Evolutionary conservation across 2,113 vertebrate species (phyloP).

Genomic region (Pandion haliaetus): DNA sequence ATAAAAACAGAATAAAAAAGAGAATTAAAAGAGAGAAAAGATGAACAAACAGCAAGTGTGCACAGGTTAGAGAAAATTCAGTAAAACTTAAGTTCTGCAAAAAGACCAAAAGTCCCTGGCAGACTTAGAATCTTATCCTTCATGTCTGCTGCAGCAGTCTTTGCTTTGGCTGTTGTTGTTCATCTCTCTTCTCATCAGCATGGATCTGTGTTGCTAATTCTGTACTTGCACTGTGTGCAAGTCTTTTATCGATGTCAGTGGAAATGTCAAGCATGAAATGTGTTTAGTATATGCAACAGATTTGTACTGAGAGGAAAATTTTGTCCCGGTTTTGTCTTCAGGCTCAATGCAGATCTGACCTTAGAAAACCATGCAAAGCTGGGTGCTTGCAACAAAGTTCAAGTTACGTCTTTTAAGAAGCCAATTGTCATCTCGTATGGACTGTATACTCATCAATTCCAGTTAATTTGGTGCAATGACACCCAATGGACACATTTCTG

Average conservation of each 20-base stretch:
- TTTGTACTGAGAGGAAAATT: not conserved
- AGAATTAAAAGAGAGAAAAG: not conserved
- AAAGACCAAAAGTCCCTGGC: not conserved
- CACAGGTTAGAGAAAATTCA: not conserved
- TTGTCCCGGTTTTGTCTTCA: not conserved
- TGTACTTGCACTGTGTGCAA: not conserved
- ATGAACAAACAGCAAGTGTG: not conserved
- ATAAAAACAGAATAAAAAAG: not conserved
- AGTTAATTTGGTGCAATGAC: not conserved
- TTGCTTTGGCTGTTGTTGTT: not conserved
- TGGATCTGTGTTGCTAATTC: not conserved
- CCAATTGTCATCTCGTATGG: not conserved
- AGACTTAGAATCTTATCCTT: not conserved
- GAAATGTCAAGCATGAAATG: slow-evolving; percentile 53
- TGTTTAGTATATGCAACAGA: not conserved
- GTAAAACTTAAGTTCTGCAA: not conserved
- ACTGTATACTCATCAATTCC: not conserved
- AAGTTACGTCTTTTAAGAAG: not conserved
- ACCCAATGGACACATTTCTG: not conserved
- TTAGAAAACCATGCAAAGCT: not conserved
- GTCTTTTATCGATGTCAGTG: not conserved
- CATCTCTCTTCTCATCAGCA: not conserved
- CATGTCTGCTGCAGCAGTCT: not conserved
- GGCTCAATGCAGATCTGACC: not conserved
- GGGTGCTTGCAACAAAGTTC: not conserved